Evolutionary conservation across 1,140 invertebrate genomes (phyloP).

Genomic region (Bombus confusus): DNA sequence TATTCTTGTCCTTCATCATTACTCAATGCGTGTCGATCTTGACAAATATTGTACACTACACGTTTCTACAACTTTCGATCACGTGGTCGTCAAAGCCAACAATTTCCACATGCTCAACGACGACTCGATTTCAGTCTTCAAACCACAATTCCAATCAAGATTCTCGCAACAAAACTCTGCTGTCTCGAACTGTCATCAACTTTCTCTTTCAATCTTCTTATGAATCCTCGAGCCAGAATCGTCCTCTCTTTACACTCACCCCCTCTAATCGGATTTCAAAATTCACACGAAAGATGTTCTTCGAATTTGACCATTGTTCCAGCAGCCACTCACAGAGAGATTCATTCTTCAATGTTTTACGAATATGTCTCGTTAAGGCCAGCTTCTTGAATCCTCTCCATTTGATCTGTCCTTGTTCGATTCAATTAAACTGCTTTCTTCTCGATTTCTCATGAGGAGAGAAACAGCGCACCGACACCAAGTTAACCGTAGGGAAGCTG

Average conservation of each 20-base stretch:
- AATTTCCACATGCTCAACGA: neutral
- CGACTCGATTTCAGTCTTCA: too few species aligned
- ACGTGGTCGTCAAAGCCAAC: slow-evolving; percentile 8
- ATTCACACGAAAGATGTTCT: neutral
- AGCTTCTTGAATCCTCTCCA: neutral
- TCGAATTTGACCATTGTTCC: neutral
- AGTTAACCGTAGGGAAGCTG: slow-evolving; percentile 11
- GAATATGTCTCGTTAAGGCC: neutral
- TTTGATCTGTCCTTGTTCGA: neutral
- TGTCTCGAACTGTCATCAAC: neutral
- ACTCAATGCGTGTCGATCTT: neutral
- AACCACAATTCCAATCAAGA: neutral
- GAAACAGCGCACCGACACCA: slow-evolving; percentile 10
- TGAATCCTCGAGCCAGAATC: neutral
- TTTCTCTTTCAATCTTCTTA: neutral
- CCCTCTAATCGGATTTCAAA: neutral
- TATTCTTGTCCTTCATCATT: neutral
- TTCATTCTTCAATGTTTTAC: neutral
- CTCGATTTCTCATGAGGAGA: neutral
- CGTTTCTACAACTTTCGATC: neutral
- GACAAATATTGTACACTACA: neutral
- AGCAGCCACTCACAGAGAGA: slow-evolving; percentile 22
- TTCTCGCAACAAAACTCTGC: neutral
- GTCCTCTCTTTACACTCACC: neutral
- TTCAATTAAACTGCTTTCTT: neutral